Conservation (phyloP, 2,797 vertebrate genomes). For the Sphenopsis melanotis region DNA sequence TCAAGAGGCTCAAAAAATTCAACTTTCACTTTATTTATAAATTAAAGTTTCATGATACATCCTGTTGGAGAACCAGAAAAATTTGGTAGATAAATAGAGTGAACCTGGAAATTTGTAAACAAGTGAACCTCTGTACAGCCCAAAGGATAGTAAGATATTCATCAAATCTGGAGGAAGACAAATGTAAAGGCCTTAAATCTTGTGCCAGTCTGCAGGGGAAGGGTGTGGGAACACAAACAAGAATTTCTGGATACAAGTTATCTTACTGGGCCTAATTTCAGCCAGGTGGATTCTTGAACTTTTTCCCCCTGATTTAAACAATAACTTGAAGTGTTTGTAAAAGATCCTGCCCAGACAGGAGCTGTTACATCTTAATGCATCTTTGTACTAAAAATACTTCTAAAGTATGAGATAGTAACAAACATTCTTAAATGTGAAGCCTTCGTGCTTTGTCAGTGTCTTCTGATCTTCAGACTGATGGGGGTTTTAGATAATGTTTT, state of each 20-base stretch:
- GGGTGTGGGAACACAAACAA: background rate
- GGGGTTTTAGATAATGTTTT: background rate
- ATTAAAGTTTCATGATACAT: background rate
- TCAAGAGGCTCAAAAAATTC: background rate
- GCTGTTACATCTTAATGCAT: background rate
- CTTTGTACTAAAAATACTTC: background rate
- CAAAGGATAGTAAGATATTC: background rate
- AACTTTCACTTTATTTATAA: background rate
- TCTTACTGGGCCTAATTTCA: background rate
- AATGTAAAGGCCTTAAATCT: background rate
- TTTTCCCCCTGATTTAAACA: background rate
- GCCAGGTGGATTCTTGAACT: background rate
- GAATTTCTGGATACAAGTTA: background rate
- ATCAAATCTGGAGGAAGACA: background rate
- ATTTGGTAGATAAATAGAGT: background rate
- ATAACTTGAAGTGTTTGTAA: background rate
- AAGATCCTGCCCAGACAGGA: background rate
- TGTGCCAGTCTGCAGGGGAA: background rate
- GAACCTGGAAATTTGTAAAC: background rate
- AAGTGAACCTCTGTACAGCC: background rate
- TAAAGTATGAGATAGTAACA: background rate
- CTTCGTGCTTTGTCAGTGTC: background rate
- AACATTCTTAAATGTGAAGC: background rate
- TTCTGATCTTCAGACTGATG: background rate
- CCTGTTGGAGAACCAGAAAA: background rate